A percentile compares a stretch with the other conserved stretches of the same genome.
phyloP scores from a whole-genome alignment of 1,140 invertebrate species.

The Apis dorsata region DNA sequence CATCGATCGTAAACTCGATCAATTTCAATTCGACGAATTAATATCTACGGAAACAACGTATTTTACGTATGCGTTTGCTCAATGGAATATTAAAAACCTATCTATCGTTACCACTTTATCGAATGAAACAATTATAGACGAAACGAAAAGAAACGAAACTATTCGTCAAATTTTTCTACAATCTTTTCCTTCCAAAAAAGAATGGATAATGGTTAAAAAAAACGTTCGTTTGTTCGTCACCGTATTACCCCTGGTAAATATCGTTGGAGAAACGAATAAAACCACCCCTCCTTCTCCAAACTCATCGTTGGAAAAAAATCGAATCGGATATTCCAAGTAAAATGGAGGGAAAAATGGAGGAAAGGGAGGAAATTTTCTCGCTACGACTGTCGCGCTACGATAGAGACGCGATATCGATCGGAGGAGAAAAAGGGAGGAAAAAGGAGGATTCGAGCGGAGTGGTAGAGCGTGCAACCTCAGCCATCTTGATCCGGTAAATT shows the following conservation, averaged over 20 bases:
- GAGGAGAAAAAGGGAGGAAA: background rate
- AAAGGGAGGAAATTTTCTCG: background rate
- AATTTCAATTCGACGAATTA: background rate
- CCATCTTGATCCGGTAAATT: conserved; percentile 28
- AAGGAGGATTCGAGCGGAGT: background rate
- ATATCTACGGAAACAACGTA: background rate
- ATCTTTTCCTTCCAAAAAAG: no score
- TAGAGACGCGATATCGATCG: background rate
- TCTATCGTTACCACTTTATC: background rate
- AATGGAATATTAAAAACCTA: background rate
- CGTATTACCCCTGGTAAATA: no score
- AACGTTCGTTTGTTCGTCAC: no score
- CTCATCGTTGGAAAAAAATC: background rate
- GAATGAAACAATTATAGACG: no score
- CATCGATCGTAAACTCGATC: background rate
- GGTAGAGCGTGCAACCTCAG: conserved; percentile 18
- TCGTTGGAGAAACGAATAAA: no score
- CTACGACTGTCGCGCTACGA: background rate
- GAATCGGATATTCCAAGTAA: background rate
- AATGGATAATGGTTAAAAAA: no score
- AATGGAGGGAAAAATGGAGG: background rate
- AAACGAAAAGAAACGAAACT: no score
- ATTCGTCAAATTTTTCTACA: no score
- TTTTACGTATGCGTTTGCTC: background rate
- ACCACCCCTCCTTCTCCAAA: background rate